Conservation (phyloP, 2,797 vertebrate genomes). For the Bovichtus variegatus region DNA sequence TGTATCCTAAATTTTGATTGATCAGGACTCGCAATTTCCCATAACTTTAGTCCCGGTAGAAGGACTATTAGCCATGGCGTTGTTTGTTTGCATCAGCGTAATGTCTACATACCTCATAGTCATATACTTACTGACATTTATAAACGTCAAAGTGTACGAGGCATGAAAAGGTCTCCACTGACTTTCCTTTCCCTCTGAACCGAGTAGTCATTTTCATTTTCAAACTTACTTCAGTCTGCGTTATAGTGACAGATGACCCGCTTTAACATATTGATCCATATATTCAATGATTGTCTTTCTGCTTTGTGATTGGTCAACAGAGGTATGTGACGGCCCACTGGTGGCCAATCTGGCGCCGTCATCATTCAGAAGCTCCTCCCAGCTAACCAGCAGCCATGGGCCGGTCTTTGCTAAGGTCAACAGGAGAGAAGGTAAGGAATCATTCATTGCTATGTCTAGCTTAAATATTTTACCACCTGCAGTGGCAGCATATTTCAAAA, state of each 20-base stretch:
- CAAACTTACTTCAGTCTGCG: background rate
- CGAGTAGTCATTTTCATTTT: conserved; percentile 24
- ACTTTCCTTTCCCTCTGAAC: conserved; percentile 10
- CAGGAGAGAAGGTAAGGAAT: conserved; percentile 82
- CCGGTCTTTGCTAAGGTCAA: conserved; percentile 85
- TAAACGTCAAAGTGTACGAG: conserved; percentile 24
- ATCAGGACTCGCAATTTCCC: background rate
- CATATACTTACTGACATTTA: conserved; percentile 10
- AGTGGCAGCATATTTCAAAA: background rate
- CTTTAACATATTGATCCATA: background rate
- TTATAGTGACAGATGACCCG: background rate
- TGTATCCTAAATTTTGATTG: background rate
- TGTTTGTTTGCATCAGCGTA: background rate
- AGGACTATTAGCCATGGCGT: background rate
- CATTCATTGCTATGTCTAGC: background rate
- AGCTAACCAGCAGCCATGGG: conserved; percentile 79
- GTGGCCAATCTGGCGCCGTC: conserved; percentile 73
- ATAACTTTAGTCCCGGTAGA: background rate
- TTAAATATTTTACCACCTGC: conserved; percentile 10
- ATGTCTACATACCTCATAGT: background rate
- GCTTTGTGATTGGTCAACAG: conserved; percentile 66
- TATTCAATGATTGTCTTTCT: conserved; percentile 32
- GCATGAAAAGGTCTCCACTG: conserved; percentile 23
- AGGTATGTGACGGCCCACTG: conserved; percentile 82
- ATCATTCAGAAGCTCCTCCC: conserved; percentile 85